A percentile compares a stretch with the other conserved stretches of the same genome.
Conservation (phyloP, 2,888 invertebrate genomes). For the Drosophila emarginata region DNA sequence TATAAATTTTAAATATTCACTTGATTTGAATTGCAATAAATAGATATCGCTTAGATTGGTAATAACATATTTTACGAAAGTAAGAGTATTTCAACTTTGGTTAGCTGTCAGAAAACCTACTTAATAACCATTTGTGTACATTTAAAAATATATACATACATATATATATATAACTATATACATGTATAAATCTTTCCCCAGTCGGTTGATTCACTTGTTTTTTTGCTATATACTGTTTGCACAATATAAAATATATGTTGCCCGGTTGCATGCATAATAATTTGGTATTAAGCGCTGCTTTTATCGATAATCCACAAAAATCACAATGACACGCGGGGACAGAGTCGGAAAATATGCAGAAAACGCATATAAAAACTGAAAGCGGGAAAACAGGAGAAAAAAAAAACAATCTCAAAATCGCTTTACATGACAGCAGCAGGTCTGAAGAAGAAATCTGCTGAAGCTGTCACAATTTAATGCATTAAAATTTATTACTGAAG, state of each 20-base stretch:
- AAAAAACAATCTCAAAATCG: conserved; percentile 38
- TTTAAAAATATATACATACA: background rate
- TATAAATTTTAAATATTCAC: too few relatives aligned
- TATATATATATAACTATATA: background rate
- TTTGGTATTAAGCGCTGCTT: conserved; percentile 68
- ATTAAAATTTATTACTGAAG: conserved; percentile 47
- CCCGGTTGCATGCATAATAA: conserved; percentile 72
- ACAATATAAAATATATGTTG: conserved; percentile 33
- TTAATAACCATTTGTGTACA: background rate
- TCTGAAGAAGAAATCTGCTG: conserved; percentile 30
- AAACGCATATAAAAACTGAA: background rate
- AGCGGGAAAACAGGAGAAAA: background rate
- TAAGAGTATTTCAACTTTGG: background rate
- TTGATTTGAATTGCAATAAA: too few relatives aligned
- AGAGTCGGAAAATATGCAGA: background rate
- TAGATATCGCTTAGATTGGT: too few relatives aligned
- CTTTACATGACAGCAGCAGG: conserved; percentile 38
- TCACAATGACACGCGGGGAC: conserved; percentile 46
- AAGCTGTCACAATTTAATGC: conserved; percentile 56
- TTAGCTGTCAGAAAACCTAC: background rate
- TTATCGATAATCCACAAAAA: conserved; percentile 64
- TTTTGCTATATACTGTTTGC: conserved; percentile 24
- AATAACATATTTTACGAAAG: too few relatives aligned
- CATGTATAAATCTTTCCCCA: background rate
- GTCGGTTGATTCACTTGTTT: background rate